Evolutionary conservation across 2,888 invertebrate species (phyloP), one percentile per base, ranked within the genome.

Genomic region (Carpatolechia fugitivella): DNA sequence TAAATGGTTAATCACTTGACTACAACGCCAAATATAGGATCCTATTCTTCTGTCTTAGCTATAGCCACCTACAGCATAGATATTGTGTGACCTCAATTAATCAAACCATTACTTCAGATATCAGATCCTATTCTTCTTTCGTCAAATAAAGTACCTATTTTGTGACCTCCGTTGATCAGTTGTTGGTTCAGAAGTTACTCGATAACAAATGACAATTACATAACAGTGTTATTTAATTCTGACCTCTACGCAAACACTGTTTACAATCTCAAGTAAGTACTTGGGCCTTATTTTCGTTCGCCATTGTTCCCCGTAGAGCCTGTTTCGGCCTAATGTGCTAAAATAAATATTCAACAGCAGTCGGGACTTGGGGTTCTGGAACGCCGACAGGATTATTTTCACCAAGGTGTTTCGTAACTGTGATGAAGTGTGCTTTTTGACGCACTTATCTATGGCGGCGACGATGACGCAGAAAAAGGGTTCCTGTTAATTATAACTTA

Each of bases 301-400:
- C 24, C 24, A n/a, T 24, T 44, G 29, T 44, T 41, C 40, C 40
- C 11, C 2, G 18, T 20, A 6, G 40, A 18, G 40, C 40, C 24
- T 33, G 33, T 33, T 33, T 7, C 29, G 44, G 44, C 24, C 3
- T 44, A 44, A 44, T 44, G 44, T 13, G n/a, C 44, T 44, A 44
- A 44, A 44, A 44, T 44, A 44, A 44, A 44, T 44, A 44, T 44
- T 44, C 44, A 44, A 24, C 24, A 44, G 20, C 18, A 41, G 18
- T 18, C 40, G 18, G 33, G n/a, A 33, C 24, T 24, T 24, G 5
- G 33, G n/a, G 33, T n/a, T n/a, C n/a, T n/a, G n/a, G n/a, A n/a
- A n/a, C n/a, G 14, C 4, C 20, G 44, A 40, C 40, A 40, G 20
- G 44, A 18, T 10, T 44, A 44, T 44, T 44, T 44, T 13, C 41